Evolutionary conservation across 1,140 invertebrate genomes (phyloP).

Genomic region (Oppia nitens): DNA sequence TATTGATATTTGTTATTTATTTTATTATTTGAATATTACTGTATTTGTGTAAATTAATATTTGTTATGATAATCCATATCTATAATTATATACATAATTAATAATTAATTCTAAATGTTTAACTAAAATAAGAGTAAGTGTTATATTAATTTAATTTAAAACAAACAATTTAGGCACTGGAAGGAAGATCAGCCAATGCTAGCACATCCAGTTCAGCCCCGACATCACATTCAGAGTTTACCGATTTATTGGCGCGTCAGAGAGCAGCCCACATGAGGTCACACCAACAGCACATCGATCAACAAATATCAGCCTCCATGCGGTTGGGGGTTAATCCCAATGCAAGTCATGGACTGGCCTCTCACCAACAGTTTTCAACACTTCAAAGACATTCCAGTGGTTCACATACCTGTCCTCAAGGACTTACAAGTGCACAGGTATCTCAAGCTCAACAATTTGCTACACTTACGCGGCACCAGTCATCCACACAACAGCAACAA

Average conservation of each 20-base stretch:
- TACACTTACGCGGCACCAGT: constrained; percentile 19
- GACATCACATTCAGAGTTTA: constrained; percentile 20
- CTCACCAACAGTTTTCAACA: constrained; percentile 4
- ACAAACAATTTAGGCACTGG: too few relatives aligned
- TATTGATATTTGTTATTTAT: too few relatives aligned
- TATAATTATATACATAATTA: too few relatives aligned
- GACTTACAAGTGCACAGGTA: not conserved
- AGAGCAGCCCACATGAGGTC: constrained; percentile 6
- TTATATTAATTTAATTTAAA: too few relatives aligned
- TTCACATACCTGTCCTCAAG: too few relatives aligned
- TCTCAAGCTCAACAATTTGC: constrained; percentile 11
- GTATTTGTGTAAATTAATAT: too few relatives aligned
- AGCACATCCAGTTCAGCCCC: constrained; percentile 2
- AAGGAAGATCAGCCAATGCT: not conserved
- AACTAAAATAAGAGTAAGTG: too few relatives aligned
- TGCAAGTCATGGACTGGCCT: not conserved
- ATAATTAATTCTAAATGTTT: too few relatives aligned
- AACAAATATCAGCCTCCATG: not conserved
- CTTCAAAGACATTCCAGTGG: too few relatives aligned
- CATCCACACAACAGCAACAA: constrained; percentile 17
- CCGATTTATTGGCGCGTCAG: constrained; percentile 9
- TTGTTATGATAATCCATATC: too few relatives aligned
- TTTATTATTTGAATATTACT: too few relatives aligned
- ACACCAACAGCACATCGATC: constrained; percentile 1
- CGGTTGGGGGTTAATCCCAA: not conserved